Base-by-base conservation (phyloP, 2,797 vertebrate species). In the Acanthis flammea region DNA sequence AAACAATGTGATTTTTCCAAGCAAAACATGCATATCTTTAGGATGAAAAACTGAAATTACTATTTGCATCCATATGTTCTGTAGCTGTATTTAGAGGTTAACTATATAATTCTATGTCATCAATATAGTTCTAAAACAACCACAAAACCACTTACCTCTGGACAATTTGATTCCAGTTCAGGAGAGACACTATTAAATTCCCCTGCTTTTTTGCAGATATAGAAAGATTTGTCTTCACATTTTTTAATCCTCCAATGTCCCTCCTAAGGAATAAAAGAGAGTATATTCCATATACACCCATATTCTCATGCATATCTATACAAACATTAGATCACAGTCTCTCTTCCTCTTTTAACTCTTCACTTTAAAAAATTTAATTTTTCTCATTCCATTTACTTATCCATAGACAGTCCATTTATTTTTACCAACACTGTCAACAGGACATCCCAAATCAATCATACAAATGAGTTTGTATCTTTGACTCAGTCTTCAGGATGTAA, bases 171-270 rank as follows among this genome's bases (percentile, higher is more conserved):
- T 47, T 96, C 93, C 30, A 83, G 67, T 10, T 98, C 98, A 97
- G 96, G 93, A 86, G 97, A 91, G 53, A 90, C 93, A n/a, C 42
- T 51, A 7, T 94, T 91, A 61, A 93, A 95, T 67, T 94, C 97
- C 55, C 98, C 98, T 48, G 90, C 24, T 96, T 89, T 98, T 96
- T 98, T 97, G 96, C 99, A 99, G 90, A 99, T 87, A 39, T 98
- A 98, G 33, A 97, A 97, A 87, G 97, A 96, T 66, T 44, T 97
- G 68, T 98, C 98, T 66, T 98, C 97, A 94, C 99, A 99, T 7
- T 97, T 95, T 39, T 94, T 98, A 86, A 99, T 96, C 94, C 98
- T 96, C 99, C 99, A 99, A 68, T 66, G 97, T 77, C 98, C 98
- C 8, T 98, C 97, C 99, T 99, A 92, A 45, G 27, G 41, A 60